A percentile compares a stretch with the other conserved stretches of the same genome.
Evolutionary conservation across 64 coral and sea anemone species (phyloP).

Genomic region (Montipora cactus): DNA sequence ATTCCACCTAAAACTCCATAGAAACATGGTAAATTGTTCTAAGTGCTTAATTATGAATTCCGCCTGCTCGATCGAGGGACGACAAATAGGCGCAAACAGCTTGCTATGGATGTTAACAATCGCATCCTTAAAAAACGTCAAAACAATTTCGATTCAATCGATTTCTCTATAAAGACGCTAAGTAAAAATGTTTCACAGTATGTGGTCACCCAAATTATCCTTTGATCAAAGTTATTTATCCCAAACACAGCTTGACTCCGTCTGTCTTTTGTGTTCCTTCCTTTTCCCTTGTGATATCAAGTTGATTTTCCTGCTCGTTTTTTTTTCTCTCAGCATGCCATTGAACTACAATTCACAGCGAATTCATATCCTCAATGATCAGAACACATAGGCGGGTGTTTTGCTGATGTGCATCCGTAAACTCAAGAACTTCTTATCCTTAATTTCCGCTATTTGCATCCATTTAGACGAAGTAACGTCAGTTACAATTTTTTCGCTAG

Average conservation of each 20-base stretch:
- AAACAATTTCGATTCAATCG: conserved; percentile 38
- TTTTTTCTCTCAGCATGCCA: neutral
- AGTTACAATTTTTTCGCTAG: neutral
- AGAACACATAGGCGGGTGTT: neutral
- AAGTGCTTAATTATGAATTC: neutral
- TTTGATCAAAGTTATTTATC: neutral
- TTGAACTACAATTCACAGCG: neutral
- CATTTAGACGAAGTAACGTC: neutral
- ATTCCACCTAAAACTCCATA: neutral
- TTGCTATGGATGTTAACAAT: neutral
- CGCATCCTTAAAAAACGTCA: conserved; percentile 5
- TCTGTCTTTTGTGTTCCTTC: conserved; percentile 21
- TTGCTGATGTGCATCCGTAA: neutral
- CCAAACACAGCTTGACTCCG: conserved; percentile 4
- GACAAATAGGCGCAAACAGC: neutral
- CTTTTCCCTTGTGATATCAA: conserved; percentile 1
- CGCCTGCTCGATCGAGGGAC: neutral
- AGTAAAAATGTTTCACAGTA: neutral
- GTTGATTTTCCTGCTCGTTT: conserved; percentile 15
- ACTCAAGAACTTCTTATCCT: neutral
- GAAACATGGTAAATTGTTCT: neutral
- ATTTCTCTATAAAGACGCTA: conserved; percentile 29
- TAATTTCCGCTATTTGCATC: conserved; percentile 29
- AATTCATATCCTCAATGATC: conserved; percentile 41
- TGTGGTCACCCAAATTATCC: conserved; percentile 35